These are phyloP conservation scores for Cheilinus undulatus DNA, from an alignment of 2,113 vertebrate species.

Conservation along the genomic window DNA sequence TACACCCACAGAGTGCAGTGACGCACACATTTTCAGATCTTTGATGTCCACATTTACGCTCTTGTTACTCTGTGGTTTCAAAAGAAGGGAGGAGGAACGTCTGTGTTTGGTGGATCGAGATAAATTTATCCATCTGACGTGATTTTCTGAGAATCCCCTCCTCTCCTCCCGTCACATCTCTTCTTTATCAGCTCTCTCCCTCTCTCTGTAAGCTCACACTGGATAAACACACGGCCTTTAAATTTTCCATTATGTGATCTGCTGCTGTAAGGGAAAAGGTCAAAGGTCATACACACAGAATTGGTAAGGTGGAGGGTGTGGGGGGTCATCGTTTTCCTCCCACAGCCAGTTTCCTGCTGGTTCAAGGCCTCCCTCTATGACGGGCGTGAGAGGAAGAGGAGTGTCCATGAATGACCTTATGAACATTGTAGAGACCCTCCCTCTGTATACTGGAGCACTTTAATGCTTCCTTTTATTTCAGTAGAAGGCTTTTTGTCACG, in stretches of 20 bases:
- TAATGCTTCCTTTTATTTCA: too few species aligned
- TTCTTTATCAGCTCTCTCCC: constrained; percentile 25
- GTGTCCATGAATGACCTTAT: constrained; percentile 16
- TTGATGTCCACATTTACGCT: constrained; percentile 19
- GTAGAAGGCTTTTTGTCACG: too few species aligned
- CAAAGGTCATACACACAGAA: constrained; percentile 37
- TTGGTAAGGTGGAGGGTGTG: background rate
- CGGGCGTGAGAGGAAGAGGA: constrained; percentile 38
- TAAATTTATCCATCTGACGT: background rate
- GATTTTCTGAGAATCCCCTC: constrained; percentile 5
- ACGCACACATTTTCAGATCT: constrained; percentile 25
- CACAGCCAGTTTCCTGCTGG: constrained; percentile 45
- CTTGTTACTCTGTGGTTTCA: constrained; percentile 16
- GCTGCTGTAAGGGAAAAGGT: constrained; percentile 43
- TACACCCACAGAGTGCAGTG: constrained; percentile 26
- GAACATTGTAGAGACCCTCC: too few species aligned
- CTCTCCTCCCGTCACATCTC: background rate
- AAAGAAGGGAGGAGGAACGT: background rate
- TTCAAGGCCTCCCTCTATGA: constrained; percentile 37
- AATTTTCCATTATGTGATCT: constrained; percentile 55
- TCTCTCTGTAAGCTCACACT: constrained; percentile 41
- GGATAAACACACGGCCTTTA: constrained; percentile 52
- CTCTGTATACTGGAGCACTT: too few species aligned
- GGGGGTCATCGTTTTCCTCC: constrained; percentile 55
- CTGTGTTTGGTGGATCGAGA: constrained; percentile 20